phyloP scores from a whole-genome alignment of 2,113 vertebrate genomes.

The Eublepharis macularius region DNA sequence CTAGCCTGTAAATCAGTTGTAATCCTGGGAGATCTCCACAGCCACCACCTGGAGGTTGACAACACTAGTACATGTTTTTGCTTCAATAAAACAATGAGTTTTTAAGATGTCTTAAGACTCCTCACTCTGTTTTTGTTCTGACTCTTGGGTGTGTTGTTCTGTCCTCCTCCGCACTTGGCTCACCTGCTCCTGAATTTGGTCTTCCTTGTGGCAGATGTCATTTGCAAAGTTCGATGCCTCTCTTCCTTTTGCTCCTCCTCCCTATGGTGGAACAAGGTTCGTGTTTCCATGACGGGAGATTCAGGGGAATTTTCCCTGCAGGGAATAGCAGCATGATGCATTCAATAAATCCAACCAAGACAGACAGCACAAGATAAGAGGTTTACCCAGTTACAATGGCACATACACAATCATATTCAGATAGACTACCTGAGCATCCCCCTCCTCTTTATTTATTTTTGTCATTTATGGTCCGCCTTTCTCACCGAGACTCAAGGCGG shows the following conservation, averaged over 20 bases:
- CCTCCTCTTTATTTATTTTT: no score
- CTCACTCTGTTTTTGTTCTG: no score
- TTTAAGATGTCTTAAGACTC: no score
- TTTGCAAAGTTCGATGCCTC: conserved; percentile 68
- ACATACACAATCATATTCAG: not conserved
- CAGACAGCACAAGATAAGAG: not conserved
- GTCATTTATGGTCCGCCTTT: no score
- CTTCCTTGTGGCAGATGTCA: conserved; percentile 68
- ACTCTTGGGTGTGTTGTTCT: no score
- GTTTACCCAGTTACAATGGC: not conserved
- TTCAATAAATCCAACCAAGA: not conserved
- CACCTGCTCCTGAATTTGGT: conserved; percentile 78
- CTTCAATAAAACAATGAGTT: no score
- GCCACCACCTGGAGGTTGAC: no score
- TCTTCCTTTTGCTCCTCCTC: conserved; percentile 74
- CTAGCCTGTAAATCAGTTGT: no score
- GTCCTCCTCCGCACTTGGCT: not conserved
- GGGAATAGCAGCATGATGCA: conserved; percentile 4
- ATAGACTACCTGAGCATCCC: not conserved
- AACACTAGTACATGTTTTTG: no score
- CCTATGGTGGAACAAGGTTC: conserved; percentile 59
- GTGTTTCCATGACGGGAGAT: conserved; percentile 60
- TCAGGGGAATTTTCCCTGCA: conserved; percentile 16
- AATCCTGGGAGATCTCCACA: no score
- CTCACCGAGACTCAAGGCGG: no score